Conservation (phyloP, 2,797 vertebrate genomes). For the Arrhamphus sclerolepis region DNA sequence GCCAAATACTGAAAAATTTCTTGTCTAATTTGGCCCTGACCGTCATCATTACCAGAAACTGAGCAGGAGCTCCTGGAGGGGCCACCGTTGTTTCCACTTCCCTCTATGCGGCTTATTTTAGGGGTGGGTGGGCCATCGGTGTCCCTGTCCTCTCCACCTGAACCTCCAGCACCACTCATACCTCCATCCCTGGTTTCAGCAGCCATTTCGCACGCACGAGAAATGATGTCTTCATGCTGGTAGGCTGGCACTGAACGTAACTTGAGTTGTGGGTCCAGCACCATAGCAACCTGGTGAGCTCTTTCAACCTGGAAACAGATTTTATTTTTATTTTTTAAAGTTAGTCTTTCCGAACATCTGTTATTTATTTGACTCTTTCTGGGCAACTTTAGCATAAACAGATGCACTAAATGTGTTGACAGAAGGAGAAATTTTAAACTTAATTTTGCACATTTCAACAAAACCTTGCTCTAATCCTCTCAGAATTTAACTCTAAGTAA, state of each 20-base stretch:
- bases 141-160: slow-evolving; percentile 84
- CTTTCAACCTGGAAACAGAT: slow-evolving; percentile 84
- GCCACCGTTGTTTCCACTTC: slow-evolving; percentile 60
- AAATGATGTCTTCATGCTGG: slow-evolving; percentile 97
- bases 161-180: slow-evolving; percentile 76
- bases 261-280: slow-evolving; percentile 97
- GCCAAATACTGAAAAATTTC: slow-evolving; percentile 97
- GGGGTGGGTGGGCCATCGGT: slow-evolving; percentile 69
- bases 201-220: slow-evolving; percentile 93
- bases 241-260: slow-evolving; percentile 94
- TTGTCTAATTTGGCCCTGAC: slow-evolving; percentile 84
- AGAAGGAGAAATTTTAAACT: too few relatives aligned
- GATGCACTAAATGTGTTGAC: too few relatives aligned
- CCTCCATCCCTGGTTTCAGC: slow-evolving; percentile 83
- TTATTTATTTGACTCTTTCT: neutral
- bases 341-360: neutral
- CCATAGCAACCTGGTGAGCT: slow-evolving; percentile 97
- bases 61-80: slow-evolving; percentile 40
- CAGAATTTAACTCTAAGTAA: neutral
- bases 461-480: neutral
- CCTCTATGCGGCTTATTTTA: slow-evolving; percentile 77
- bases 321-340: neutral
- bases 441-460: slow-evolving; percentile 7
- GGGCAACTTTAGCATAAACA: neutral
- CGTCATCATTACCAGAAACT: slow-evolving; percentile 55